Evolutionary conservation across 1,140 invertebrate species (phyloP).

Genomic region (Scaptomyza graminum): DNA sequence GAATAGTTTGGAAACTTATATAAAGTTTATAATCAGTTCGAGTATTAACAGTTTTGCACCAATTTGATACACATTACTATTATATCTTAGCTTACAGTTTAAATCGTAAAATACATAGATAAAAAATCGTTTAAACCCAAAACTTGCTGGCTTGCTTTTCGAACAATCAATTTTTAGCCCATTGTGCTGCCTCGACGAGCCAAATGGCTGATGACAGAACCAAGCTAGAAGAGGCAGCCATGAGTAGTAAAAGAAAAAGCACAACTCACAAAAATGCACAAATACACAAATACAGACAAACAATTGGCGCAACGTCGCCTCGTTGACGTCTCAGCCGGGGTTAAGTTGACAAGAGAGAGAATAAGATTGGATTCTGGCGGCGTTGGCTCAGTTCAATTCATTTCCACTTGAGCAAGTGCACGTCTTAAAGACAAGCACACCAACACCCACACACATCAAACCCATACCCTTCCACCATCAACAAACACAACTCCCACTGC

Average conservation of each 20-base stretch:
- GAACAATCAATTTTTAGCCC: slow-evolving; percentile 1
- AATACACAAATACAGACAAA: slow-evolving; percentile 50
- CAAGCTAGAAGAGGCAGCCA: slow-evolving; percentile 6
- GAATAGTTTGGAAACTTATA: neutral
- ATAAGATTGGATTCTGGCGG: slow-evolving; percentile 73
- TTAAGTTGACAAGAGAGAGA: slow-evolving; percentile 77
- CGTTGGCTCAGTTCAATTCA: slow-evolving; percentile 75
- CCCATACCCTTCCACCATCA: too few relatives aligned
- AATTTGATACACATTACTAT: neutral
- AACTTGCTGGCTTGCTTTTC: neutral
- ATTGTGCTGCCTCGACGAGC: slow-evolving; percentile 33
- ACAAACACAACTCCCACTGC: neutral
- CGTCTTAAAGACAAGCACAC: slow-evolving; percentile 63
- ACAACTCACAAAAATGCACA: slow-evolving; percentile 37
- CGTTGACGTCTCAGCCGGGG: slow-evolving; percentile 57
- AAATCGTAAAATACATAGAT: too few relatives aligned
- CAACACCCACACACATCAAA: neutral
- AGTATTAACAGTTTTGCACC: too few relatives aligned
- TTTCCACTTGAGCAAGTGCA: slow-evolving; percentile 82
- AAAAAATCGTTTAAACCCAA: neutral
- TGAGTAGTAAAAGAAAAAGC: slow-evolving; percentile 7
- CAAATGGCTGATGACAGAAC: slow-evolving; percentile 47
- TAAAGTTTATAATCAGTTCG: neutral
- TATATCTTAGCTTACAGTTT: neutral
- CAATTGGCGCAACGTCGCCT: slow-evolving; percentile 55